Percentiles rank a stretch among this genome's conserved stretches.
Conservation (phyloP, 2,888 invertebrate species). For the Tetranychus truncatus region DNA sequence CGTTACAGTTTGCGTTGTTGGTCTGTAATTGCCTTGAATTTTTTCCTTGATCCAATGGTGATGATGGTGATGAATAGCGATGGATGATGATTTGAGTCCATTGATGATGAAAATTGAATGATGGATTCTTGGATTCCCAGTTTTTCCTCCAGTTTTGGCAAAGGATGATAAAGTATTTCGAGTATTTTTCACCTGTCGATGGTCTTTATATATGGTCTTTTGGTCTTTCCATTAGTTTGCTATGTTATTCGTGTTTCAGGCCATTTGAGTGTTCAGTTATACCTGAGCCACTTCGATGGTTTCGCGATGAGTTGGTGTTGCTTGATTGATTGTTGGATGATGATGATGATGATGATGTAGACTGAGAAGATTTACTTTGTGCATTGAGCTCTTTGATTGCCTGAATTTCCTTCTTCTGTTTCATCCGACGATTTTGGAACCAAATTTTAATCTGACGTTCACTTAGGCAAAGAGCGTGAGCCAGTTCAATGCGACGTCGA, state of each 20-base stretch:
- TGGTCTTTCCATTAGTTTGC: not conserved
- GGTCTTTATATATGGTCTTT: not conserved
- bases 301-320: not conserved
- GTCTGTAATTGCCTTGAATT: too few relatives aligned
- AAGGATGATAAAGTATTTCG: too few relatives aligned
- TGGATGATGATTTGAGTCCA: too few relatives aligned
- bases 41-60: too few relatives aligned
- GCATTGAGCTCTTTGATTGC: not conserved
- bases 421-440: slow-evolving; percentile 95
- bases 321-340: not conserved
- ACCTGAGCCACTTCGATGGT: not conserved
- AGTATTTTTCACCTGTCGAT: not conserved
- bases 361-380: not conserved
- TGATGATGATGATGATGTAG: not conserved
- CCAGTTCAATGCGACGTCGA: slow-evolving; percentile 87
- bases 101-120: too few relatives aligned
- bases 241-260: not conserved
- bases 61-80: too few relatives aligned
- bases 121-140: too few relatives aligned
- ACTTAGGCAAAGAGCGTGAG: slow-evolving; percentile 83
- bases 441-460: slow-evolving; percentile 93
- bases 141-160: too few relatives aligned
- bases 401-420: slow-evolving; percentile 68
- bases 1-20: too few relatives aligned
- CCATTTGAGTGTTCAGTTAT: not conserved